phyloP scores from a whole-genome alignment of 2,888 invertebrate species.

The Phaedon cochleariae region DNA sequence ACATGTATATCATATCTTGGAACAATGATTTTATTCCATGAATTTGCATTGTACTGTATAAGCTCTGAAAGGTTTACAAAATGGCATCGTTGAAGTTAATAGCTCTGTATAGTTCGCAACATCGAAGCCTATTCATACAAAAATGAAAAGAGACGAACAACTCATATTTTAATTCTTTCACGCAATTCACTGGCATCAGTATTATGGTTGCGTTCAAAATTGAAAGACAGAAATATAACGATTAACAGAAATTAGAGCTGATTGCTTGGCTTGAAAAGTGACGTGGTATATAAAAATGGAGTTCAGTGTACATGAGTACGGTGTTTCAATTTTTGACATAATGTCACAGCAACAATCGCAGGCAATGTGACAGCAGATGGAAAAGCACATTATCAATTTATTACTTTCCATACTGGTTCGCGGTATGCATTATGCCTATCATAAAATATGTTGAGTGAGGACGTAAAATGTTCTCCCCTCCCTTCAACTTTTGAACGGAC shows the following conservation, averaged over 20 bases:
- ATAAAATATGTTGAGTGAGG: too few relatives aligned
- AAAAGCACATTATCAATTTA: too few relatives aligned
- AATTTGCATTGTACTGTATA: too few relatives aligned
- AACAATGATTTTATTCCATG: too few relatives aligned
- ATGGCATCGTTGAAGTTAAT: background rate
- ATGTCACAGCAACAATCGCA: background rate
- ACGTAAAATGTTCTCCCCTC: too few relatives aligned
- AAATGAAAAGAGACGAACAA: background rate
- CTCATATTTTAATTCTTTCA: background rate
- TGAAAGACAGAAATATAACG: background rate
- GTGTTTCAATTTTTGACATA: background rate
- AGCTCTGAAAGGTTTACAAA: too few relatives aligned
- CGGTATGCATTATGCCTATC: too few relatives aligned
- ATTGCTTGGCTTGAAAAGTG: background rate
- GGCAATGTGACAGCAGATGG: background rate
- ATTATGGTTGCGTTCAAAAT: background rate
- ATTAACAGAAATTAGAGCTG: background rate
- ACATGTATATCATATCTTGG: too few relatives aligned
- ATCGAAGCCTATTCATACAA: background rate
- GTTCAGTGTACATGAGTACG: background rate
- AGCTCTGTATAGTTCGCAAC: background rate
- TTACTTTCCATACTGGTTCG: too few relatives aligned
- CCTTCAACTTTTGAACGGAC: too few relatives aligned
- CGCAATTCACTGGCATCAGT: too few relatives aligned
- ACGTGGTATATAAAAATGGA: slow-evolving; percentile 2